phyloP scores from a whole-genome alignment of 2,113 vertebrate genomes.

The Cichladusa arquata region DNA sequence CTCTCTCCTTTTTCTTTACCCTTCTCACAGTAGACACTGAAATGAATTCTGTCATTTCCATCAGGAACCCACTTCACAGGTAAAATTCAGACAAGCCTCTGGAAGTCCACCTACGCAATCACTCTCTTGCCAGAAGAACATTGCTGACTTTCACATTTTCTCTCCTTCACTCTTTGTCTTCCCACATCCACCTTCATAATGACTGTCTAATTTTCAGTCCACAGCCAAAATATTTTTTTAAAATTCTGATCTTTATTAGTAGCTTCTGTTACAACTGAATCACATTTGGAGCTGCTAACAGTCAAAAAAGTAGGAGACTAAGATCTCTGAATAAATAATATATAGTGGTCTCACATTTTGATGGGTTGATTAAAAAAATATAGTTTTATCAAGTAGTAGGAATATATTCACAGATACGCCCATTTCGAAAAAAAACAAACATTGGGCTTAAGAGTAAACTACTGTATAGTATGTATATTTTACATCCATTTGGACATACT shows the following conservation, averaged over 20 bases:
- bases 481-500: not conserved
- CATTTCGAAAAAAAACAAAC: not conserved
- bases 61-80: not conserved
- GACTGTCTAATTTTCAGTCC: not conserved
- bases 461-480: not conserved
- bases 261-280: not conserved
- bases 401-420: not conserved
- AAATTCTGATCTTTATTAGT: not conserved
- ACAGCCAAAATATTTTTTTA: not conserved
- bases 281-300: not conserved
- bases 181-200: not conserved
- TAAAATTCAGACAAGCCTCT: slow-evolving; percentile 14
- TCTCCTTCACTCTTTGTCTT: not conserved
- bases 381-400: not conserved
- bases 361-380: not conserved
- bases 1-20: not conserved
- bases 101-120: slow-evolving; percentile 14
- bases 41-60: slow-evolving; percentile 35
- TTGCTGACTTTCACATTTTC: not conserved
- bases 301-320: not conserved
- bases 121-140: not conserved
- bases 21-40: not conserved
- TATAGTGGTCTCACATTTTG: not conserved
- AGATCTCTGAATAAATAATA: not conserved
- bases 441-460: not conserved